Evolutionary conservation across 1,140 invertebrate species (phyloP), one percentile per base, ranked within the genome.

Genomic region (Drosophila ficusphila): DNA sequence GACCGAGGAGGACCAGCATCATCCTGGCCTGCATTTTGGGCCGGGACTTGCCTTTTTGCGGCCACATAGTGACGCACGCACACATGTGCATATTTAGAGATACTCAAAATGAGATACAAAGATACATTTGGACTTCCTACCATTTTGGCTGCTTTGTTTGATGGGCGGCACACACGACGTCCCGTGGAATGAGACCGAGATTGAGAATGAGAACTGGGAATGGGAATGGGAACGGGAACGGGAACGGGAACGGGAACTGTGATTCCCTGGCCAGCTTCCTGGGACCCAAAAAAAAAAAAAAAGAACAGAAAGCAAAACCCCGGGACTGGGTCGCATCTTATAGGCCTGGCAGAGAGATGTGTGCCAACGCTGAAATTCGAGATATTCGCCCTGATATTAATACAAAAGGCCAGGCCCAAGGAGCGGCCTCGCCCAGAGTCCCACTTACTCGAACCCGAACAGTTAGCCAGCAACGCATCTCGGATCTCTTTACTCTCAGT

Each of bases 101-200:
- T 88, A 88, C 83, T 89, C 78, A 88, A 82, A 88, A 88, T 88
- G 77, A 78, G 82, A 88, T 88, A 88, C 74, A 78, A 88, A 88
- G 82, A 88, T 88, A 88, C 82, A 88, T 82, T 88, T 88, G 82
- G 81, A 89, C 82, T 89, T 86, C 82, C 82, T 86, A 86, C 81
- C 81, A 86, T 88, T 86, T 86, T 65, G 73, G 79, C 79, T 51
- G 76, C 60, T 69, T 67, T 57, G 81, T 57, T 86, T 86, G 81
- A 85, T 85, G 81, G 81, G 81, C 82, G 77, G 74, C 73, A 56
- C 72, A 86, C 82, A 86, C 72, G 79, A 85, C 48, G 54, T 36
- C 33, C 12, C 34, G 19, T 25, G 29, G 29, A 31, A 31, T 29
- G 11, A 34, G 25, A 58, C 39, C 27, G 31, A 62, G 21, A 53